phyloP scores from a whole-genome alignment of 1,140 invertebrate species.

The Charaxes varanes region DNA sequence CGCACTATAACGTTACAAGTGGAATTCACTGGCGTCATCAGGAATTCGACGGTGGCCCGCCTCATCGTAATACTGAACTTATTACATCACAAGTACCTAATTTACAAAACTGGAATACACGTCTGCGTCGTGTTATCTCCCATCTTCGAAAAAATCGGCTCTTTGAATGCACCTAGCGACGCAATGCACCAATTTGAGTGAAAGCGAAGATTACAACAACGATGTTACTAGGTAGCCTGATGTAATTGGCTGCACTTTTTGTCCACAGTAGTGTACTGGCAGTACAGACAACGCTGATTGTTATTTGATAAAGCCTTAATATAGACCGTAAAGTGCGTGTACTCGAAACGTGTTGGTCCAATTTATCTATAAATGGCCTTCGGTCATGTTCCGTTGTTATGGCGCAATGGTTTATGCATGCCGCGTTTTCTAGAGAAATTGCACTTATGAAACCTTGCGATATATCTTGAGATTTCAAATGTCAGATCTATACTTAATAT shows the following conservation, averaged over 20 bases:
- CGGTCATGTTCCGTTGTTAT: no score
- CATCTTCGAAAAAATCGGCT: conserved; percentile 27
- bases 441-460: no score
- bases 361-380: background rate
- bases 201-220: conserved; percentile 55
- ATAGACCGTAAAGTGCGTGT: background rate
- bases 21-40: conserved; percentile 7
- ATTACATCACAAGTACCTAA: conserved; percentile 12
- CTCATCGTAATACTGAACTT: conserved; percentile 10
- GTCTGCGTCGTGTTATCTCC: conserved; percentile 23
- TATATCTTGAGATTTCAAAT: no score
- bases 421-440: no score
- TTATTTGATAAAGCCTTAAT: conserved; percentile 23
- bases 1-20: no score
- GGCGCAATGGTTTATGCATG: no score
- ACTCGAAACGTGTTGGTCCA: background rate
- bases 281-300: conserved; percentile 21
- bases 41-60: conserved; percentile 6
- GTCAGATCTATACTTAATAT: no score
- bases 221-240: conserved; percentile 43
- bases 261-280: no score
- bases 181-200: conserved; percentile 39
- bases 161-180: conserved; percentile 35
- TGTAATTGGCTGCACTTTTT: conserved; percentile 55
- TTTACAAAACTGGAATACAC: conserved; percentile 23